Percentiles rank a stretch among this genome's conserved stretches.
phyloP scores from a whole-genome alignment of 2,113 vertebrate genomes.

The Mesitornis unicolor region DNA sequence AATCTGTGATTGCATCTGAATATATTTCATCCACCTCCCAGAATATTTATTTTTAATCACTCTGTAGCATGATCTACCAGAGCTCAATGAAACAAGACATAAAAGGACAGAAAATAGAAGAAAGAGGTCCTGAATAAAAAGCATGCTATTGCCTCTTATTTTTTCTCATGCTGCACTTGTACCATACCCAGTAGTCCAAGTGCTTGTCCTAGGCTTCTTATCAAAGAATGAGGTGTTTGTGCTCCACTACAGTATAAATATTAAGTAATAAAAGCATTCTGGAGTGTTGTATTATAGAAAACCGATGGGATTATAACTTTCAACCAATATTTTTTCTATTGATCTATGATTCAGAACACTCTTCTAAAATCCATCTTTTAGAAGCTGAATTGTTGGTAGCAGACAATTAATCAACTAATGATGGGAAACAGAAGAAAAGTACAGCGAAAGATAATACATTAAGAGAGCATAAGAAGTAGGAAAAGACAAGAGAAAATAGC shows the following conservation, averaged over 20 bases:
- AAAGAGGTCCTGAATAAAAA: not conserved
- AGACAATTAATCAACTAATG: not conserved
- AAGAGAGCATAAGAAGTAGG: not conserved
- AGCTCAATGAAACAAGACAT: not conserved
- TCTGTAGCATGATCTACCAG: not conserved
- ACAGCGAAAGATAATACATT: not conserved
- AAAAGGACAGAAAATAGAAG: not conserved
- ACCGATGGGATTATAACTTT: not conserved
- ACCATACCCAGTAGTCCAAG: not conserved
- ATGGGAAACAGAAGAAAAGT: not conserved
- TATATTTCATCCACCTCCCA: not conserved
- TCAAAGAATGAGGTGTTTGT: not conserved
- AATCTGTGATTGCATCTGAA: conserved; percentile 12
- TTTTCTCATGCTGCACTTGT: not conserved
- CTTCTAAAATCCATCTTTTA: not conserved
- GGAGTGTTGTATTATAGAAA: not conserved
- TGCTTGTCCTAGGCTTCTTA: not conserved
- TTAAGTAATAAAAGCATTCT: not conserved
- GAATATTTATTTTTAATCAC: conserved; percentile 23
- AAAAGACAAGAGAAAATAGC: not conserved
- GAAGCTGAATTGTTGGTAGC: not conserved
- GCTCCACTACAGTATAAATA: not conserved
- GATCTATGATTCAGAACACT: not conserved
- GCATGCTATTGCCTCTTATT: not conserved
- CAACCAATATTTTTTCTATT: not conserved